Evolutionary conservation across 2,797 vertebrate genomes (phyloP).

Genomic region (Threskiornis aethiopicus): DNA sequence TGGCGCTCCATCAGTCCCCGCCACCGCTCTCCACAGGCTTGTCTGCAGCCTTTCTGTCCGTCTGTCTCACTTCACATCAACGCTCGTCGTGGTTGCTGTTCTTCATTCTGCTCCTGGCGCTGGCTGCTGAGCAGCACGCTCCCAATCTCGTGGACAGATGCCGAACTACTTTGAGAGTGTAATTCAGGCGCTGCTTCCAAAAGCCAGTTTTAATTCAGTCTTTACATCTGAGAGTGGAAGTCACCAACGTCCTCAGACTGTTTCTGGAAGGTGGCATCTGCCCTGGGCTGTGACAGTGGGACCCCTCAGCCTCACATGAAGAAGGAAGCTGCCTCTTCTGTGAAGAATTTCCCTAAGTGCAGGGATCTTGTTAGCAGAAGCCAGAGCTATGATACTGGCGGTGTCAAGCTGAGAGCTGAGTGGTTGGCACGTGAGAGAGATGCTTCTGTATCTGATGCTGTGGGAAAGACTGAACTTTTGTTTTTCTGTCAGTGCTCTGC

Average conservation of each 20-base stretch:
- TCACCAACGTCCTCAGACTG: background rate
- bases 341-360: background rate
- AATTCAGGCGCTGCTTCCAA: background rate
- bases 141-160: background rate
- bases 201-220: background rate
- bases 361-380: background rate
- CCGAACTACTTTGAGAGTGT: background rate
- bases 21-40: background rate
- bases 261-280: background rate
- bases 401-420: background rate
- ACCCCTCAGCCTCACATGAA: background rate
- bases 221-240: background rate
- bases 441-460: background rate
- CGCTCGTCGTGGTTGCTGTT: background rate
- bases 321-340: background rate
- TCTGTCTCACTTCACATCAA: background rate
- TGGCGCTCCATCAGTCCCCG: background rate
- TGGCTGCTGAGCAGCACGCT: background rate
- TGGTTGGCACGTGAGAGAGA: background rate
- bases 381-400: background rate
- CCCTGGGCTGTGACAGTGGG: background rate
- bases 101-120: background rate
- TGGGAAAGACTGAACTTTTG: background rate
- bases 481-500: background rate
- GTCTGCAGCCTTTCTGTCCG: background rate